Conservation (phyloP, 2,797 vertebrate species). For the Neosilurus hyrtlii region DNA sequence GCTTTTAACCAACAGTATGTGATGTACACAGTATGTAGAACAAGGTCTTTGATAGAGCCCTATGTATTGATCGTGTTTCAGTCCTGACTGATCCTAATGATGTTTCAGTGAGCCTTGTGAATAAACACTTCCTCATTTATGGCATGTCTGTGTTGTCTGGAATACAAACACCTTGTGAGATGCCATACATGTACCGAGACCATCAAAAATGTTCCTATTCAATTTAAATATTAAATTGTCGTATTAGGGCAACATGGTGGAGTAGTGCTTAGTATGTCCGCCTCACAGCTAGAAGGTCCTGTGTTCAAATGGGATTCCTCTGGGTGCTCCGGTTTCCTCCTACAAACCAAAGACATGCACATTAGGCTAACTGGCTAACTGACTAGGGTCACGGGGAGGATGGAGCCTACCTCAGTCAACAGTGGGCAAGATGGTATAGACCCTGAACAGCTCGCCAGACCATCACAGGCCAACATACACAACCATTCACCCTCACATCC, state of each 20-base stretch:
- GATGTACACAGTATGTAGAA: slow-evolving; percentile 50
- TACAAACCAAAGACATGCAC: too few relatives aligned
- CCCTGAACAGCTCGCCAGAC: too few relatives aligned
- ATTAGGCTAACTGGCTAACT: too few relatives aligned
- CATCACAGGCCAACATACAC: too few relatives aligned
- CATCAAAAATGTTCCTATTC: background rate
- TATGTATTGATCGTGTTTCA: slow-evolving; percentile 48
- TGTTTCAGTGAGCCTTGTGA: slow-evolving; percentile 48
- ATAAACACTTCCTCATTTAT: slow-evolving; percentile 52
- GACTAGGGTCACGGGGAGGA: too few relatives aligned
- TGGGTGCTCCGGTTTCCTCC: too few relatives aligned
- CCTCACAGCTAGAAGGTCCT: too few relatives aligned
- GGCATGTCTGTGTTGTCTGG: slow-evolving; percentile 32
- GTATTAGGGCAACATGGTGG: too few relatives aligned
- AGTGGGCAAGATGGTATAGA: too few relatives aligned
- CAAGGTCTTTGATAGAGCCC: slow-evolving; percentile 45
- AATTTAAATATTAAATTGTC: background rate
- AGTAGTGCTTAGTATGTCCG: too few relatives aligned
- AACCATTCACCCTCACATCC: too few relatives aligned
- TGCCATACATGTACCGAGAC: background rate
- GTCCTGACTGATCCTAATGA: slow-evolving; percentile 45
- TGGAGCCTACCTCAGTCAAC: too few relatives aligned
- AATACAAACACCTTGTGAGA: background rate
- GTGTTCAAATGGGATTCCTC: background rate
- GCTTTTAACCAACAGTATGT: slow-evolving; percentile 53